Conservation (phyloP, 2,797 vertebrate species). For the Chelonia mydas region DNA sequence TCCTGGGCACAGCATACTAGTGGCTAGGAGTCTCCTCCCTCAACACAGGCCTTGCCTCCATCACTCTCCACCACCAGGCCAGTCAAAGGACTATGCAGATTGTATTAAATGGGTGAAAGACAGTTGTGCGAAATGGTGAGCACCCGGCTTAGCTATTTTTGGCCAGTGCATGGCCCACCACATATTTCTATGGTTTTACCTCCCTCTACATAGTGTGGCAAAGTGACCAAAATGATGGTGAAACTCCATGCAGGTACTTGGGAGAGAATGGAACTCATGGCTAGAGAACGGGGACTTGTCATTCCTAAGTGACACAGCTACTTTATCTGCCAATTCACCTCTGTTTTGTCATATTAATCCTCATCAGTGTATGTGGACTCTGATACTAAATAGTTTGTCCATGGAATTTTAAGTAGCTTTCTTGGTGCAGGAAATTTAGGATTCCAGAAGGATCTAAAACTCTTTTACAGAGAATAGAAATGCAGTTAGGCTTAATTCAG, state of each 20-base stretch:
- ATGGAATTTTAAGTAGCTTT: neutral
- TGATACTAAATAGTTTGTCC: neutral
- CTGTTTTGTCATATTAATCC: neutral
- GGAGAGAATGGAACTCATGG: neutral
- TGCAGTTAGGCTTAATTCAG: accelerated
- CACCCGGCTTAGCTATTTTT: neutral
- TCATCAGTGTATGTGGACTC: neutral
- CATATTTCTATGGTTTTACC: neutral
- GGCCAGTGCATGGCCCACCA: neutral
- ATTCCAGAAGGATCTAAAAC: neutral
- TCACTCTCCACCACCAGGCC: neutral
- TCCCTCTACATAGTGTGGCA: neutral
- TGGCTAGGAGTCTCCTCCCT: neutral
- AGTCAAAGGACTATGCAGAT: neutral
- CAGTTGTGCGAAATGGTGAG: neutral
- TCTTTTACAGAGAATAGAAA: neutral
- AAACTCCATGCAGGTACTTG: neutral
- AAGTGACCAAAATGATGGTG: neutral
- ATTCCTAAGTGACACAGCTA: neutral
- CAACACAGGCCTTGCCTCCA: neutral
- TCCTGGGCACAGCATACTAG: neutral
- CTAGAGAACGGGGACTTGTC: neutral
- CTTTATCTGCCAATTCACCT: neutral
- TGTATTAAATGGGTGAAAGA: neutral
- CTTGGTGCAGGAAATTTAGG: neutral